Base-by-base conservation (phyloP, 2,113 vertebrate genomes). In the Malurus cyaneus region DNA sequence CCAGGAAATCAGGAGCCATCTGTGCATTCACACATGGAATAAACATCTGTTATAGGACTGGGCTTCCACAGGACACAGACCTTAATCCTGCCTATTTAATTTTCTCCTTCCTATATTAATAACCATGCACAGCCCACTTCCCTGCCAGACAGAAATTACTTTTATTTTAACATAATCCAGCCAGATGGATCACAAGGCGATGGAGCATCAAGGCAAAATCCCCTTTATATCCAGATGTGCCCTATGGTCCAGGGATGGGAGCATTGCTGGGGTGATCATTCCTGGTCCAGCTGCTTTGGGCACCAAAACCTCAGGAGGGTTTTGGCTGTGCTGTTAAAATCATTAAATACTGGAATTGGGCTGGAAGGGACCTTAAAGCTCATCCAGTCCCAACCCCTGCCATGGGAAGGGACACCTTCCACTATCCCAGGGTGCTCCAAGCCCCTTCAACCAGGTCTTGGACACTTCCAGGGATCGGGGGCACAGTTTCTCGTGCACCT, bases 211-310 rank as follows among this genome's bases (percentile, higher is more conserved):
- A 19, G 52, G 41, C 6, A 46, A 79, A 93, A 74, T 57, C 69
- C 54, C 28, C 71, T 78, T 57, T 41, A 15, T 0, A 4, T 14
- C 42, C 88, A 80, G 64, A 66, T 73, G 64, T 47, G 49, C 67
- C 36, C 44, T 0, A 2, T 0, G 16, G 5, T 17, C 44, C 54
- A 11, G 59, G 12, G 39, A 3, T 31, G 28, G 39, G n/a, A 57
- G 16, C 6, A 3, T 8, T 5, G 2, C 31, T 3, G 7, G 50
- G 41, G 11, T 1, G 3, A 26, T 18, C 0, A 0, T 26, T 56
- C 47, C 66, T 19, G 49, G 11, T 23, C 17, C 2, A 3, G 50
- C 26, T 77, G 5, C 36, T 69, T 32, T 0, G 0, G 17, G 47
- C 36, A 56, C 44, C 25, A 36, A 79, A 88, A 29, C 28, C 59